These are phyloP conservation scores for Polyergus mexicanus DNA, from an alignment of 1,140 invertebrate species.

Conservation along the genomic window DNA sequence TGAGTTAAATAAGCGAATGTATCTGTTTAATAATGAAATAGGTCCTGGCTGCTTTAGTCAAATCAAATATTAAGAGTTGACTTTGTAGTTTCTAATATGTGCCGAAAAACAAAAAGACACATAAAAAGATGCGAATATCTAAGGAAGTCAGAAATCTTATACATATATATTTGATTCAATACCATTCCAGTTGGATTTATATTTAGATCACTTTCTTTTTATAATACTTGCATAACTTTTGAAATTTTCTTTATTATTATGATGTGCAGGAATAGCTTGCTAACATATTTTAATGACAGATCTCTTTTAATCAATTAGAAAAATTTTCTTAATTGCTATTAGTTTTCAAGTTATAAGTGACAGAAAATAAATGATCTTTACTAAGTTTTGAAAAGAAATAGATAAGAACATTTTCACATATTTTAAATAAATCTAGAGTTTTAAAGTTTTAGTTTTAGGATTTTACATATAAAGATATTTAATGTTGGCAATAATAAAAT, in stretches of 20 bases:
- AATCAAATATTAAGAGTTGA: not conserved
- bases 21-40: slow-evolving; percentile 17
- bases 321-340: no score
- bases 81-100: slow-evolving; percentile 5
- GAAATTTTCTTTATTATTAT: no score
- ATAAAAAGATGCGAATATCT: not conserved
- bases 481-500: not conserved
- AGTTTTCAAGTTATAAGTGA: not conserved
- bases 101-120: not conserved
- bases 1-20: slow-evolving; percentile 7
- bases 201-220: no score
- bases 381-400: not conserved
- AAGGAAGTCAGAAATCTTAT: not conserved
- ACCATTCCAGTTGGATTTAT: not conserved
- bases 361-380: not conserved
- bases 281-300: no score
- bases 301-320: no score
- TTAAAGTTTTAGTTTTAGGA: not conserved
- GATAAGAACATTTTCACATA: not conserved
- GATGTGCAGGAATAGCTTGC: no score
- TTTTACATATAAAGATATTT: slow-evolving; percentile 7
- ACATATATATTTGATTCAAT: not conserved
- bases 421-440: not conserved
- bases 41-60: not conserved
- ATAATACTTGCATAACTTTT: no score